Percentiles rank a stretch among this genome's conserved stretches.
Conservation (phyloP, 1,140 invertebrate genomes). For the Vanessa tameamea region DNA sequence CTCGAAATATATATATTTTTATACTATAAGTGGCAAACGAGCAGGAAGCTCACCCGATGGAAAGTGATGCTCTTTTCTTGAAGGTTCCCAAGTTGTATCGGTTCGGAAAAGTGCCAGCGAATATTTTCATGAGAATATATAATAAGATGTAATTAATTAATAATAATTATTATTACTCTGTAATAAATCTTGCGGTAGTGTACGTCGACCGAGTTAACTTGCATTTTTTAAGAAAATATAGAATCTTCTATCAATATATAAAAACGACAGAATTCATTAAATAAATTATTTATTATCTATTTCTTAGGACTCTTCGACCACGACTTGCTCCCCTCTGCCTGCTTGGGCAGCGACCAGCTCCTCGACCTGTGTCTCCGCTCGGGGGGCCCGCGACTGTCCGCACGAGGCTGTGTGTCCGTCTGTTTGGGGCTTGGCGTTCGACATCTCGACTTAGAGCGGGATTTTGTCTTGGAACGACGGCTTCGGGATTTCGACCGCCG, state of each 20-base stretch:
- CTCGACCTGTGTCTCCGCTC: conserved; percentile 42
- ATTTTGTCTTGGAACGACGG: conserved; percentile 31
- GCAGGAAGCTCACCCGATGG: too few relatives aligned
- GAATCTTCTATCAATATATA: background rate
- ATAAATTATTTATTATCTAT: conserved; percentile 28
- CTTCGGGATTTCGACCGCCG: conserved; percentile 34
- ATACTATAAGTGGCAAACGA: too few relatives aligned
- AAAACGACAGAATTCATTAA: background rate
- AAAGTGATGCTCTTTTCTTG: too few relatives aligned
- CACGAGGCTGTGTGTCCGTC: conserved; percentile 7
- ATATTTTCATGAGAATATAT: too few relatives aligned
- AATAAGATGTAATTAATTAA: too few relatives aligned
- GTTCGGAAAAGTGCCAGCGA: too few relatives aligned
- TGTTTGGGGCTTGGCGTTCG: conserved; percentile 33
- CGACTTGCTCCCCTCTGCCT: conserved; percentile 45
- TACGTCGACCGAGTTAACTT: too few relatives aligned
- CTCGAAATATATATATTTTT: too few relatives aligned
- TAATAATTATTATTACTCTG: too few relatives aligned
- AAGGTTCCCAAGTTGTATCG: too few relatives aligned
- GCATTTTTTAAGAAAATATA: too few relatives aligned
- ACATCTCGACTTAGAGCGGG: conserved; percentile 34
- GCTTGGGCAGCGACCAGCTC: conserved; percentile 62
- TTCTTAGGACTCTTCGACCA: conserved; percentile 63
- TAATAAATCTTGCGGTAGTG: too few relatives aligned
- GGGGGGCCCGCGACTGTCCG: background rate